These are phyloP conservation scores for Paratilapia polleni DNA, from an alignment of 2,113 vertebrate genomes.

Conservation along the genomic window DNA sequence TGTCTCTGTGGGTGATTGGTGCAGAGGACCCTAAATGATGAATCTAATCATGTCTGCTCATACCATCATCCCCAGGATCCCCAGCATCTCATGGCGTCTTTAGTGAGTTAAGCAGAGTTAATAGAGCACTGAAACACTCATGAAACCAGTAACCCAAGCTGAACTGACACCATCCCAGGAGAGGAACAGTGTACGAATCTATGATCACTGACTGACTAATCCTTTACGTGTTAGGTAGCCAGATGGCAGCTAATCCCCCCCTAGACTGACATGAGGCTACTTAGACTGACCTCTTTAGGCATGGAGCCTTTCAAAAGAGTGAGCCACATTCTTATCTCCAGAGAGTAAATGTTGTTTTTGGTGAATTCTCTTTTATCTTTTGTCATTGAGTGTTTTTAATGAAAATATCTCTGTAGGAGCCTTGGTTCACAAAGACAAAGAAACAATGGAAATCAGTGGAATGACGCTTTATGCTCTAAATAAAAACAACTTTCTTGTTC, in stretches of 20 bases:
- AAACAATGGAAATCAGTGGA: background rate
- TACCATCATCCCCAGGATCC: background rate
- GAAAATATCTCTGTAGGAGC: background rate
- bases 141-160: background rate
- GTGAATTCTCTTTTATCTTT: conserved; percentile 1
- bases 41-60: background rate
- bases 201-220: background rate
- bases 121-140: background rate
- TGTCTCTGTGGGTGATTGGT: background rate
- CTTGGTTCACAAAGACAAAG: background rate
- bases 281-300: conserved; percentile 13
- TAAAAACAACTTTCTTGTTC: background rate
- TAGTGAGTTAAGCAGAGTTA: background rate
- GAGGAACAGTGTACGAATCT: background rate
- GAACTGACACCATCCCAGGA: background rate
- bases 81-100: background rate
- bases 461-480: background rate
- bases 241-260: conserved; percentile 18
- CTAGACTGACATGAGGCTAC: background rate
- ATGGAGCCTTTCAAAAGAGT: background rate
- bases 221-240: background rate
- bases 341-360: background rate
- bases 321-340: background rate
- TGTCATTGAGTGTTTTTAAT: background rate
- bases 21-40: background rate